Evolutionary conservation across 1,140 invertebrate species (phyloP), one percentile per base, ranked within the genome.

Genomic region (Cotesia typhae): DNA sequence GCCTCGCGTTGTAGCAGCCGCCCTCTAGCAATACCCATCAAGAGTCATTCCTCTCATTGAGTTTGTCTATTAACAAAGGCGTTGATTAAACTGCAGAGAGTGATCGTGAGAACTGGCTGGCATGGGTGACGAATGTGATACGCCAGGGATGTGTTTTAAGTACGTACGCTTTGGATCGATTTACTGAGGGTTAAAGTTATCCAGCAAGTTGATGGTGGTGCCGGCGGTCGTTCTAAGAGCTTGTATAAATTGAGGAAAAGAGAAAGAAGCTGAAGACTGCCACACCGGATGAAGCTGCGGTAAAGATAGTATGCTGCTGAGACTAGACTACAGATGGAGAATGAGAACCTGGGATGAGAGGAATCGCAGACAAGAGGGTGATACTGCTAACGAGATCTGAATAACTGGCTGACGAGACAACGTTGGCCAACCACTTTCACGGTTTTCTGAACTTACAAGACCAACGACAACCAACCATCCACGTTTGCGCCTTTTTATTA

Each of bases 61-160:
- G 82, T 83, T 84, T 82, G 82, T 84, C 82, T 84, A 84, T 83
- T 84, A 83, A 79, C 78, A 78, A 76, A 81, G 79, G 82, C 82
- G 82, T 83, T 84, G 82, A 84, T 83, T 84, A 84, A 84, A 84
- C 80, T 78, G 53, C 67, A 70, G 64, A 75, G 78, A 77, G 78
- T 75, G 72, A 77, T 72, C 38, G 70, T 67, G 52, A 72, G 70
- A 68, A 47, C 4, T 47, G 41, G 52, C 59, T 36, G 67, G 37
- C 12, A 60, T 36, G 71, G 64, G 78, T 82, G 82, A 83, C 79
- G 77, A 77, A 83, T 76, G 76, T 67, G 73, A 75, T 77, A 77
- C 77, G 78, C 61, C 70, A 36, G 70, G 61, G 70, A 71, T 64
- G 52, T 47, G 41, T 59, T 66, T 17, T 65, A 65, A 71, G 63